Base-by-base conservation (phyloP, 2,113 vertebrate species). In the Ariopsis seemanni region DNA sequence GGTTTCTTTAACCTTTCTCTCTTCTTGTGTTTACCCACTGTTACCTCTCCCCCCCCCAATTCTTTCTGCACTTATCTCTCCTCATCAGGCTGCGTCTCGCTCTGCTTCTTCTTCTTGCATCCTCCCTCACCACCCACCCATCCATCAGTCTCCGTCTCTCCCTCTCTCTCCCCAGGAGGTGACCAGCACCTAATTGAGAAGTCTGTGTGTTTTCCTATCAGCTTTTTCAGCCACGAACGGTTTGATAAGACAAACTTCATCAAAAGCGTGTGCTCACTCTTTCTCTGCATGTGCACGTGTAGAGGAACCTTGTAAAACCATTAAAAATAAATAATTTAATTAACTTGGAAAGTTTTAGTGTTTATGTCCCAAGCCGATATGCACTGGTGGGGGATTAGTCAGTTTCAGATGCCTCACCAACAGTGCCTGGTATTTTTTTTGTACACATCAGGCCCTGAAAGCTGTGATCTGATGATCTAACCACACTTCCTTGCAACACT, bases 1-100 rank as follows among this genome's bases (percentile, higher is more conserved):
- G 22, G 53, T 50, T 63, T 52, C 52, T 74, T 81, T 88, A 88
- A 86, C 86, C 71, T 80, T 62, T 60, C 67, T 74, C 60, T 17
- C 22, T 18, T 55, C 52, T 15, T 65, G 82, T 50, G n/a, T 42
- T 72, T n/a, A 57, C 34, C 72, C 53, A 53, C 83, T 65, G 85
- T 78, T 80, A 20, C 25, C 79, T 30, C 22, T 84, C 34, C 58
- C 50, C 1, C 15, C 14, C 34, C 0, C 4, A 42, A 17, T 42
- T 78, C 63, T 30, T 12, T 72, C 15, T 69, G 12, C 62, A 50
- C 69, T 83, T 86, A 72, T 86, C 75, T 84, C 88, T 79, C 18
- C 55, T 81, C 74, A 55, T 88, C 62, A 74, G 79, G 53, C 79
- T 60, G 12, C 25, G 17, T 87, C 67, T 82, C 65, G 52, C 78